Evolutionary conservation across 2,888 invertebrate genomes (phyloP).

Genomic region (Prenolepis imparis): DNA sequence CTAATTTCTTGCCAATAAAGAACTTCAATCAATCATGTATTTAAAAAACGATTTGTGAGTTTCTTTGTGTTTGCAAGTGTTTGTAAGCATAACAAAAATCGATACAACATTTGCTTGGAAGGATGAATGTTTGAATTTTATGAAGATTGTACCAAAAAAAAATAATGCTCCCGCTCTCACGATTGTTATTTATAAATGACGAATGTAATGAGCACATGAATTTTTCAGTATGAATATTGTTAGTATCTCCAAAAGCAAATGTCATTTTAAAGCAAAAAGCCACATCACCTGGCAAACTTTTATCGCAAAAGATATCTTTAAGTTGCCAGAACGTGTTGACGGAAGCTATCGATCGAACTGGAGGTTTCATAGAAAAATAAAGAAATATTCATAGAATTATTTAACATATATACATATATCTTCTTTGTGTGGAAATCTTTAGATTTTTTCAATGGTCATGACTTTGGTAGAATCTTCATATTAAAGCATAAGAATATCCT

Average conservation of each 20-base stretch:
- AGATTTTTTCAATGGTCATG: neutral
- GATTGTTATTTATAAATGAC: neutral
- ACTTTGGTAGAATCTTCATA: slow-evolving; percentile 23
- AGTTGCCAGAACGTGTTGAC: neutral
- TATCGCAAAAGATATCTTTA: neutral
- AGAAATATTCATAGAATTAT: slow-evolving; percentile 5
- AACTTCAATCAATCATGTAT: neutral
- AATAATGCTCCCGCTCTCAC: neutral
- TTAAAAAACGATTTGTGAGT: slow-evolving; percentile 12
- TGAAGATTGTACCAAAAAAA: slow-evolving; percentile 17
- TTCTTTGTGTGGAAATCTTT: neutral
- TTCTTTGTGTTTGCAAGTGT: slow-evolving; percentile 4
- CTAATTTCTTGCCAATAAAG: neutral
- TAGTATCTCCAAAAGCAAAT: slow-evolving; percentile 1
- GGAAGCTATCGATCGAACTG: neutral
- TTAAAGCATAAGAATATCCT: neutral
- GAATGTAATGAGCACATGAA: neutral
- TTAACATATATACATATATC: neutral
- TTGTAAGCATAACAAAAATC: slow-evolving; percentile 5
- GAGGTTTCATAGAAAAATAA: neutral
- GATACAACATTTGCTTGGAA: neutral
- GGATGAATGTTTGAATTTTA: neutral
- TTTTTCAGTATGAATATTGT: neutral
- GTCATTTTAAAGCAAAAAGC: neutral
- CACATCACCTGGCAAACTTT: neutral